Evolutionary conservation across 2,888 invertebrate species (phyloP).

Genomic region (Dryococelus australis): DNA sequence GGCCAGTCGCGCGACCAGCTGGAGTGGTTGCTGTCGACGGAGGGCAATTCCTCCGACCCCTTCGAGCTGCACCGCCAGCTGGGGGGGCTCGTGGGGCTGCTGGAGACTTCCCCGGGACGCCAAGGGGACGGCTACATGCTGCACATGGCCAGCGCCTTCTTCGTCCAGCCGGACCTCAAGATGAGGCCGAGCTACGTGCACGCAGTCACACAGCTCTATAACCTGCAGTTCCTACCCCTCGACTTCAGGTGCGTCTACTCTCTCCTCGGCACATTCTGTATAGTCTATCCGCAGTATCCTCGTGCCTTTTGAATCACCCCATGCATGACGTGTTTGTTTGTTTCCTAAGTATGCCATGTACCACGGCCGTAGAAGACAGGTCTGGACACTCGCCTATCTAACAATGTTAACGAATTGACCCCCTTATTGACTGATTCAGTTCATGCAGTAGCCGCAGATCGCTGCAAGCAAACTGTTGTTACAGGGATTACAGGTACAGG

Average conservation of each 20-base stretch:
- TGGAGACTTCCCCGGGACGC: slow-evolving; percentile 48
- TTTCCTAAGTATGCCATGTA: no score
- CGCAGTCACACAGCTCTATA: slow-evolving; percentile 52
- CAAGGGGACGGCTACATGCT: slow-evolving; percentile 50
- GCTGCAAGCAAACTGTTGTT: no score
- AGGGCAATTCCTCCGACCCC: slow-evolving; percentile 21
- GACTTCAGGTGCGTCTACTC: slow-evolving; percentile 50
- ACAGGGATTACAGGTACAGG: no score
- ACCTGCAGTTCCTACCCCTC: slow-evolving; percentile 51
- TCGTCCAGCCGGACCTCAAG: slow-evolving; percentile 51
- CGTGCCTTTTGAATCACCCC: no score
- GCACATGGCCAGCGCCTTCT: slow-evolving; percentile 54
- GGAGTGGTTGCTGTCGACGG: slow-evolving; percentile 53
- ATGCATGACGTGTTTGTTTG: no score
- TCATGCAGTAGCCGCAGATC: no score
- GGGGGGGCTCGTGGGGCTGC: slow-evolving; percentile 52
- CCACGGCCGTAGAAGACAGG: no score
- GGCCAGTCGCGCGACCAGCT: slow-evolving; percentile 54
- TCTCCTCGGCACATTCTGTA: no score
- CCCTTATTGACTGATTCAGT: no score
- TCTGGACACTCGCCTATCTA: no score
- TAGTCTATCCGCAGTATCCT: neutral
- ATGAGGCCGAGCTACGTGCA: slow-evolving; percentile 51
- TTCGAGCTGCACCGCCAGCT: slow-evolving; percentile 52
- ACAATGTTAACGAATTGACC: no score